phyloP scores from a whole-genome alignment of 2,888 invertebrate species.

The Galerucella pusilla region DNA sequence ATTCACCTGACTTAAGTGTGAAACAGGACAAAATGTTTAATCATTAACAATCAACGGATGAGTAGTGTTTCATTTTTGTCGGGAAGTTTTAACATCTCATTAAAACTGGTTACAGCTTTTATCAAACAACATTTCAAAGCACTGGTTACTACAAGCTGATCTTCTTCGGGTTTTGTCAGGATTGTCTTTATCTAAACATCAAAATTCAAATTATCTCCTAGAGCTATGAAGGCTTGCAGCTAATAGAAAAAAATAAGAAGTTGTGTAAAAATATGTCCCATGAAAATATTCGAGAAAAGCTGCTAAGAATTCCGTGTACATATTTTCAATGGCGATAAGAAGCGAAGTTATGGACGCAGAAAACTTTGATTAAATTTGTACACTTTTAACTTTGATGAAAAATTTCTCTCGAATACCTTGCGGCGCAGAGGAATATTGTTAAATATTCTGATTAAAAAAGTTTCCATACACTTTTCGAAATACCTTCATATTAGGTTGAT shows the following conservation, averaged over 20 bases:
- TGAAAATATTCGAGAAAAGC: slow-evolving; percentile 8
- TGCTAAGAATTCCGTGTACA: not conserved
- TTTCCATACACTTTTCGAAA: slow-evolving; percentile 21
- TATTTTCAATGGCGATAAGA: slow-evolving; percentile 16
- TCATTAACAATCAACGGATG: not conserved
- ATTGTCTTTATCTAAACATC: too few species aligned
- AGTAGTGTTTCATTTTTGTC: not conserved
- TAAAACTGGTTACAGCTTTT: not conserved
- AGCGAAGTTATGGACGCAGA: slow-evolving; percentile 12
- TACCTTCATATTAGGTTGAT: slow-evolving; percentile 9
- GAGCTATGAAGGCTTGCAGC: not conserved
- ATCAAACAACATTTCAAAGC: too few species aligned
- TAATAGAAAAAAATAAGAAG: not conserved
- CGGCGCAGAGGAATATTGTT: slow-evolving; percentile 18
- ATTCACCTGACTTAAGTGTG: slow-evolving; percentile 13
- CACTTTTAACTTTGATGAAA: slow-evolving; percentile 34
- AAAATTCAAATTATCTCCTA: not conserved
- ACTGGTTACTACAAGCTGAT: too few species aligned
- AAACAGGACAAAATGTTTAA: not conserved
- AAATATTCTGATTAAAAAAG: slow-evolving; percentile 36
- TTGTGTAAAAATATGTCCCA: not conserved
- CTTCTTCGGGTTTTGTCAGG: too few species aligned
- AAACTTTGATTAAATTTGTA: slow-evolving; percentile 36
- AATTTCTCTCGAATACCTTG: slow-evolving; percentile 25
- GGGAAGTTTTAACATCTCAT: not conserved